Evolutionary conservation across 2,113 vertebrate genomes (phyloP), one percentile per base, ranked within the genome.

Genomic region (Vulpes ferrilata): DNA sequence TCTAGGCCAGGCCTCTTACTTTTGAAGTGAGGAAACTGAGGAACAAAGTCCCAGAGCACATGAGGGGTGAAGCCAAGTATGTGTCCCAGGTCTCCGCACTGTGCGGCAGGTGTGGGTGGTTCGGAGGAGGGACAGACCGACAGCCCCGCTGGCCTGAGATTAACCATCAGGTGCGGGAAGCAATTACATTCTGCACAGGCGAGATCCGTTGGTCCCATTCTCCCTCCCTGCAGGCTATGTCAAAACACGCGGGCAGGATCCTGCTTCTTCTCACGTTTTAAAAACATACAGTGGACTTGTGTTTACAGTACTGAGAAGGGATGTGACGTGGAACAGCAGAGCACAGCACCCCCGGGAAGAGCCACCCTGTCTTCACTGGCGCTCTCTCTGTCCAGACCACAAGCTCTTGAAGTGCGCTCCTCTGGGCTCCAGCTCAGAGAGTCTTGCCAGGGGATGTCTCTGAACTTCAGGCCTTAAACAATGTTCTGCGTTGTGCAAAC

Each of bases 221-320:
- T 96, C 94, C 71, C 92, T 98, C 97, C 97, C 97, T 55, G 93
- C 93, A 95, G 97, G 97, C 97, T 74, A 85, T 98, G 98, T 98
- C 97, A 98, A 98, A 98, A 98, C 98, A 98, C 0, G 38, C 88
- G 51, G 67, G 96, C 90, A 88, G 94, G 95, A 96, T 96, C 93
- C 98, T 98, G 98, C 97, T 98, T 98, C 97, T 98, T 98, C 93
- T 98, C 98, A 98, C 51, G 8, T 93, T 98, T 97, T 98, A 95
- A 97, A 98, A 98, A 98, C 97, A 98, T 83, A 96, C 96, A 89
- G 92, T 25, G 92, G 82, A 97, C 97, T 96, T 94, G 79, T 98
- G 97, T 98, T 98, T 98, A 98, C 84, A 98, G 11, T 97, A 94
- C 88, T 6, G 23, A 4, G 11, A 80, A 83, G 92, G 95, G 94